phyloP scores from a whole-genome alignment of 2,888 invertebrate species.

The Ichneumoninae sp. region DNA sequence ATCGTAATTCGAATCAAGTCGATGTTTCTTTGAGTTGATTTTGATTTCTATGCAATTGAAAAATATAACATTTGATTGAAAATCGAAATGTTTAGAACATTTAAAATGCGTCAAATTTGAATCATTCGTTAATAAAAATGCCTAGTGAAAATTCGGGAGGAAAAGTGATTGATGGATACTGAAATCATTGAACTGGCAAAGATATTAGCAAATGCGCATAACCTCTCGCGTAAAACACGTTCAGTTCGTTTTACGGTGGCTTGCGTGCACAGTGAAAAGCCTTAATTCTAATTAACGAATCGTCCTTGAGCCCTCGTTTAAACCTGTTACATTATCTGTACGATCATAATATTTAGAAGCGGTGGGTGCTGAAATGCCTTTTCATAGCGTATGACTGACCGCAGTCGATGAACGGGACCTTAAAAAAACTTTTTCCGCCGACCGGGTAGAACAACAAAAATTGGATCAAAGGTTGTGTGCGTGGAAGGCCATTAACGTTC shows the following conservation, averaged over 20 bases:
- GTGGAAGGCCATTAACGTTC: not conserved
- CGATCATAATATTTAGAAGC: conserved; percentile 7
- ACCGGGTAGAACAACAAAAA: not conserved
- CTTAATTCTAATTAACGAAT: conserved; percentile 17
- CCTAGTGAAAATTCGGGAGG: not conserved
- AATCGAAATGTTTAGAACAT: not conserved
- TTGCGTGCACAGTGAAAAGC: not conserved
- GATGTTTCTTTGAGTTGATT: not conserved
- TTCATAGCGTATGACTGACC: not conserved
- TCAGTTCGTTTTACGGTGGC: not conserved
- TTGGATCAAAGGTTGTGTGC: not conserved
- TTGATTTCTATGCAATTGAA: not conserved
- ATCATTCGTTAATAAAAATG: not conserved
- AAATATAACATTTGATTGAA: not conserved
- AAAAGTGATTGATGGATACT: not conserved
- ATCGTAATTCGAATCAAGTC: not conserved
- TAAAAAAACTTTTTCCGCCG: not conserved
- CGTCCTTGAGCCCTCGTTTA: conserved; percentile 36
- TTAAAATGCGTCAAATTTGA: not conserved
- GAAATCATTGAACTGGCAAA: not conserved
- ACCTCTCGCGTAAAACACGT: conserved; percentile 18
- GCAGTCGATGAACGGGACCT: not conserved
- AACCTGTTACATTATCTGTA: not conserved
- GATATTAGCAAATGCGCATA: conserved; percentile 30
- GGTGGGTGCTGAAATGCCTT: not conserved